Base-by-base conservation (phyloP, 2,113 vertebrate genomes). In the Dissostichus mawsoni region DNA sequence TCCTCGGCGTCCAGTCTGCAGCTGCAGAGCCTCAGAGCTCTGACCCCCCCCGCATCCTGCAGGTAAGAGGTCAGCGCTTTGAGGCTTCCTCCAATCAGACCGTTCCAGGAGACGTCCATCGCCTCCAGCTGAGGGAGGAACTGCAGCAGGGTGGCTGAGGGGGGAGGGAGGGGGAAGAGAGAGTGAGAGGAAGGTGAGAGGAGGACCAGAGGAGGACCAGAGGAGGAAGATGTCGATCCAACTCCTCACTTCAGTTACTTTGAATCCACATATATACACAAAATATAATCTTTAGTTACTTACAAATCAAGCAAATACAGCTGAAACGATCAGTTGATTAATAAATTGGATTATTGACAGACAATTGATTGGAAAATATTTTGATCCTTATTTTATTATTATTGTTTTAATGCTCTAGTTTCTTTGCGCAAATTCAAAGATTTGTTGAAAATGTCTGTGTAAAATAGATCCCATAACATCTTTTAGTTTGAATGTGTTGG, bases 81-180 rank as follows among this genome's bases (percentile, higher is more conserved):
- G 76, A 98, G 75, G 58, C 90, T 82, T 5, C 96, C 96, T 29
- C 96, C 96, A 71, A 97, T 84, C 74, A 94, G 93, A 63, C 96
- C 89, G 63, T 97, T 98, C 97, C 97, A 98, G 58, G 97, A 98
- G 59, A 98, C 66, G 66, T 95, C 95, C 83, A 98, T 36, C 87
- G 97, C 95, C 91, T 98, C 96, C 92, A 97, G 82, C 76, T 94
- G 92, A 56, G 94, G 91, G 25, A 97, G 89, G 76, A 93, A 95
- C 0, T 91, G 94, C 64, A 98, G 87, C 76, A 96, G 33, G 5
- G 94, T 89, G 11, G 90, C 96, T 97, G 70, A 55, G 66, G 5
- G 36, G 29, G 36, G 36, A 41, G 36, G 36, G 36, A 41, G 36
- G 75, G 57, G 8, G 45, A 48, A 1, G 11, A 53, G n/a, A 3